Evolutionary conservation across 2,797 vertebrate species (phyloP).

Genomic region (Selene dorsalis): DNA sequence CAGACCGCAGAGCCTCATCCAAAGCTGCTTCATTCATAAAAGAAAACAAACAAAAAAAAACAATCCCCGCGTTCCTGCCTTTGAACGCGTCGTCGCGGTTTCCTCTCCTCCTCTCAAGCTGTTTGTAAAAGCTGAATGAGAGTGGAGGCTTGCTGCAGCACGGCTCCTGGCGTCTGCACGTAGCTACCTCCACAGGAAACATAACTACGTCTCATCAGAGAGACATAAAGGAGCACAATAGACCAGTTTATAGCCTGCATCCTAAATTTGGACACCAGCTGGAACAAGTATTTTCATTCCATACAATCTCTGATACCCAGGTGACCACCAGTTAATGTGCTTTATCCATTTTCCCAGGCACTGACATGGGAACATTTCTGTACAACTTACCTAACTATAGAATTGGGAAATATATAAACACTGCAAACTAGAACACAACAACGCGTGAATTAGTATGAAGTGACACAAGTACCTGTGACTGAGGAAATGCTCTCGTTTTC

Average conservation of each 20-base stretch:
- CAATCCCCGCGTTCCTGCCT: neutral
- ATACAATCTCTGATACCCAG: slow-evolving; percentile 4
- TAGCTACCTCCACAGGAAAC: slow-evolving; percentile 46
- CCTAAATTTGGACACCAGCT: slow-evolving; percentile 26
- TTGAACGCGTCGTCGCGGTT: neutral
- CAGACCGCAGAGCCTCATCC: neutral
- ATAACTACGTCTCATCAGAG: slow-evolving; percentile 34
- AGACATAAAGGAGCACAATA: slow-evolving; percentile 39
- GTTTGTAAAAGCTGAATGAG: slow-evolving; percentile 27
- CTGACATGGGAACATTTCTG: neutral
- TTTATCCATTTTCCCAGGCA: neutral
- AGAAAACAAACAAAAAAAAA: neutral
- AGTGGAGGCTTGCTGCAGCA: slow-evolving; percentile 5
- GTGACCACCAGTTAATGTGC: neutral
- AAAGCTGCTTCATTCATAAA: neutral
- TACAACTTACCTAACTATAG: neutral
- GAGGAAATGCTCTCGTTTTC: too few species aligned
- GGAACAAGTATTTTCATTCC: slow-evolving; percentile 37
- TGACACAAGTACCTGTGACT: too few species aligned
- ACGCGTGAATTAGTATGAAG: neutral
- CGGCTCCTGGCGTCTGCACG: slow-evolving; percentile 4
- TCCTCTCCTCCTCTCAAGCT: neutral
- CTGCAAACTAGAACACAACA: neutral
- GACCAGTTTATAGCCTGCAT: slow-evolving; percentile 14
- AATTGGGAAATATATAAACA: neutral